Base-by-base conservation (phyloP, 1,140 invertebrate genomes). In the Amphibalanus amphitrite region DNA sequence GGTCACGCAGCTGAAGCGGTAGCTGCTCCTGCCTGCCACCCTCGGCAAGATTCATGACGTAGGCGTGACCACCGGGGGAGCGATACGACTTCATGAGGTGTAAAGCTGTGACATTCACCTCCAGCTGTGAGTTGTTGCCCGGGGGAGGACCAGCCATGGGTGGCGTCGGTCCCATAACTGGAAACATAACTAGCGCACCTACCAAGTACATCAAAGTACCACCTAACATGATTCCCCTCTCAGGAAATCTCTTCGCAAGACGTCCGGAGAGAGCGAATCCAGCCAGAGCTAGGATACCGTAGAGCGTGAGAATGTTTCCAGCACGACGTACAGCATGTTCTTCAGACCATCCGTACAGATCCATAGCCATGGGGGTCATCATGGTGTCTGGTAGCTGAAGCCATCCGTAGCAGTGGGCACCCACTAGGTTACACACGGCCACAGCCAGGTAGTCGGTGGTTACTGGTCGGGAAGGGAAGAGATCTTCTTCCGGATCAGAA, bases 381-480 rank as follows among this genome's bases (percentile, higher is more conserved):
- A 67, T 67, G 65, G 65, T 67, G 65, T 67, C 65, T 0, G 65
- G 65, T 3, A 67, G 65, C 28, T 67, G 65, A 3, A 67, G 65
- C 65, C 65, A 67, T n/a, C 65, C 65, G 65, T 67, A 67, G n/a
- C 65, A 67, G 28, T 67, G 65, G 28, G 65, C 65, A 10, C 26
- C 65, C 28, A 67, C 8, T 8, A 67, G n/a, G n/a, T 67, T 67
- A 25, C 65, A 67, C n/a, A 67, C 23, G 65, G 65, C 65, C n/a
- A 67, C 26, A 3, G 65, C 65, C 65, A 67, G 65, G 65, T 67
- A 67, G n/a, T 67, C 65, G 65, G 65, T 67, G 17, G 1, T 10
- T n/a, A 10, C n/a, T 17, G 65, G 65, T 26, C 3, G 3, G 10
- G 8, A 0, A 20, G n/a, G n/a, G 23, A 25, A 26, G n/a, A 15